Conservation (phyloP, 2,113 vertebrate genomes). For the Ursus arctos region DNA sequence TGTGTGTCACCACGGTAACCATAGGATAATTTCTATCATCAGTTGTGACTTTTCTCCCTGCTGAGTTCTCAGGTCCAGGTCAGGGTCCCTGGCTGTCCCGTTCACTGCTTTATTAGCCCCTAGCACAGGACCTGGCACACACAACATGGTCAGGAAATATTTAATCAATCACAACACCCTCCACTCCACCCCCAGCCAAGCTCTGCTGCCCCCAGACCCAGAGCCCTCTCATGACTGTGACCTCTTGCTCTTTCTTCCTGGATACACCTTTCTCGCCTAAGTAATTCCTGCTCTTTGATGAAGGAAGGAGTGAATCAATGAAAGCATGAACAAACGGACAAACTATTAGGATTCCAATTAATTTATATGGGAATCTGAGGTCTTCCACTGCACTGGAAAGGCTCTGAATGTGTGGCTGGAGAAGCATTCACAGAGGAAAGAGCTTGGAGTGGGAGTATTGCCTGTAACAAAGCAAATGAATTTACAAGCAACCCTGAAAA, state of each 20-base stretch:
- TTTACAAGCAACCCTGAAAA: background rate
- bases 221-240: background rate
- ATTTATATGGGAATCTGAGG: background rate
- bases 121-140: background rate
- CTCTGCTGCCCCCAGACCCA: background rate
- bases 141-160: background rate
- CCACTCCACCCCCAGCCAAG: background rate
- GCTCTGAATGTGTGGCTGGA: background rate
- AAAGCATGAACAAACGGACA: background rate
- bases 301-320: background rate
- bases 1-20: background rate
- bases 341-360: background rate
- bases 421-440: background rate
- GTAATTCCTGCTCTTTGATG: background rate
- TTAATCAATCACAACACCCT: background rate
- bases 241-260: constrained; percentile 18
- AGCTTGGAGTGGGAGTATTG: background rate
- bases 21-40: background rate
- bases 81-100: background rate
- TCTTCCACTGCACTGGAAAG: fast-evolving
- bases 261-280: background rate
- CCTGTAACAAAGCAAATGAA: background rate
- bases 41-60: background rate
- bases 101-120: background rate
- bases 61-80: background rate